Percentiles rank a stretch among this genome's conserved stretches.
phyloP scores from a whole-genome alignment of 2,113 vertebrate species.

The Chauna torquata region DNA sequence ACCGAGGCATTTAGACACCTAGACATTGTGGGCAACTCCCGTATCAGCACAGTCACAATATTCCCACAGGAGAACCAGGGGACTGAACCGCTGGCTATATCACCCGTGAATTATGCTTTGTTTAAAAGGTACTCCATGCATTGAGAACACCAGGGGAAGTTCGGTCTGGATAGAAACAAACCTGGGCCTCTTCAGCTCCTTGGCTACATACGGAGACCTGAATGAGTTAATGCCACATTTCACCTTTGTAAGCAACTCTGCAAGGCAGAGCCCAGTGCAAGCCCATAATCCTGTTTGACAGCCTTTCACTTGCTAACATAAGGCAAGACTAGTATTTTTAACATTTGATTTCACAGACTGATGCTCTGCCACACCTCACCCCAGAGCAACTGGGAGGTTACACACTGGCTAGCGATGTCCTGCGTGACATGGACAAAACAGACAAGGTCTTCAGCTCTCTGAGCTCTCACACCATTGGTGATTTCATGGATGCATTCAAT shows the following conservation, averaged over 20 bases:
- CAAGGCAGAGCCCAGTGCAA: not conserved
- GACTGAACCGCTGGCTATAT: not conserved
- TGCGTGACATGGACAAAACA: not conserved
- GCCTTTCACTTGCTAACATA: not conserved
- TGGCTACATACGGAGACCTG: not conserved
- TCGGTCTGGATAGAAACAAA: slow-evolving; percentile 3
- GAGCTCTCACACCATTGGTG: not conserved
- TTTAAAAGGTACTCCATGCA: not conserved
- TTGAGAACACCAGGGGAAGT: not conserved
- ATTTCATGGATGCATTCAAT: slow-evolving; percentile 44
- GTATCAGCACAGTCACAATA: not conserved
- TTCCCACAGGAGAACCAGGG: not conserved
- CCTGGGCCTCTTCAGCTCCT: not conserved
- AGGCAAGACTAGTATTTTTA: not conserved
- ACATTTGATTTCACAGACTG: not conserved
- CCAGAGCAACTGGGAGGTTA: slow-evolving; percentile 3
- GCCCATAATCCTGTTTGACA: not conserved
- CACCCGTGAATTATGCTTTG: not conserved
- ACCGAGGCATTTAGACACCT: not conserved
- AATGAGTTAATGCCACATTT: not conserved
- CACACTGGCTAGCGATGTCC: not conserved
- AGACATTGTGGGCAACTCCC: not conserved
- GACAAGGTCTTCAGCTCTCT: not conserved
- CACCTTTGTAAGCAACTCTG: not conserved
- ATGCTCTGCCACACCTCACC: not conserved